A percentile compares a stretch with the other conserved stretches of the same genome.
phyloP scores from a whole-genome alignment of 2,113 vertebrate genomes.

The Jacana jacana region DNA sequence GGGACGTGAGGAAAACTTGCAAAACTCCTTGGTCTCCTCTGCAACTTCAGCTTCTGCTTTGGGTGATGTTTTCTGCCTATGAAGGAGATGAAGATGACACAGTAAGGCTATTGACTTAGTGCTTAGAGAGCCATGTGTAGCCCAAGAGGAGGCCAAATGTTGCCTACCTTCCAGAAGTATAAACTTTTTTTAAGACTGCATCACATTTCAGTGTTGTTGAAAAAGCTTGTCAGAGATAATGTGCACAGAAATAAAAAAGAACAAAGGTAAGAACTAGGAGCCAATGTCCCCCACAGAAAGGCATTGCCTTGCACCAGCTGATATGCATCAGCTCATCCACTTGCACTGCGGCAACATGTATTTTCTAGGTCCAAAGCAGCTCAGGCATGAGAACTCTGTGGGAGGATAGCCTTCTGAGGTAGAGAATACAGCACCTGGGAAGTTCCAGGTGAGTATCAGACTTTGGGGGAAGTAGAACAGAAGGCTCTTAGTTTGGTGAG shows the following conservation, averaged over 20 bases:
- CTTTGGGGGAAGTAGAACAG: background rate
- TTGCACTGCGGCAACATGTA: background rate
- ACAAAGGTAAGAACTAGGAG: background rate
- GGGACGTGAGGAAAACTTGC: rapidly evolving
- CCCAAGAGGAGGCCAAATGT: background rate
- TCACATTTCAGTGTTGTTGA: background rate
- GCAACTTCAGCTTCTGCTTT: background rate
- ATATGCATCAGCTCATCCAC: background rate
- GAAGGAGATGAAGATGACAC: background rate
- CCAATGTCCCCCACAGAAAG: rapidly evolving
- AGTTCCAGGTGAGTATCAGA: background rate
- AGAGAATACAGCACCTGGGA: background rate
- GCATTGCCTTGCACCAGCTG: background rate
- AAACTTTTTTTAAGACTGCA: background rate
- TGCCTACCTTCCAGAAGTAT: background rate
- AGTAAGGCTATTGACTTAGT: background rate
- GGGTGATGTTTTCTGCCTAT: background rate
- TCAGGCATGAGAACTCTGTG: background rate
- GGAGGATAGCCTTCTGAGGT: background rate
- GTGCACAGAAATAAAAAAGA: background rate
- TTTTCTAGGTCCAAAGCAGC: background rate
- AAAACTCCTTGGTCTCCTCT: background rate
- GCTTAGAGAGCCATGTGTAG: background rate
- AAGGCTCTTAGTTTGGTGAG: background rate
- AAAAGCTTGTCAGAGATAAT: background rate